Base-by-base conservation (phyloP, 2,113 vertebrate genomes). In the Oreochromis aureus region DNA sequence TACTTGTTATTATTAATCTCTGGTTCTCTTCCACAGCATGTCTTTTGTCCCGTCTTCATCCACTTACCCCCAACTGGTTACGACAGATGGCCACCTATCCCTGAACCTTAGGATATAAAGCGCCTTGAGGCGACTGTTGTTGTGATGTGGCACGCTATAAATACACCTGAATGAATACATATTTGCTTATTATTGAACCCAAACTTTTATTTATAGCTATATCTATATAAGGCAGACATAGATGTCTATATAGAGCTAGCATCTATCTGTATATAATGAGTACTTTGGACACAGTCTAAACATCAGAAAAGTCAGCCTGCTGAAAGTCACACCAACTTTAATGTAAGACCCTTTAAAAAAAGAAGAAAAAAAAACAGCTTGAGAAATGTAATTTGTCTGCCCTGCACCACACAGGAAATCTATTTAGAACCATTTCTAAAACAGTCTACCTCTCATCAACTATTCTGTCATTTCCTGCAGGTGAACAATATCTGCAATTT, bases 401-500 rank as follows among this genome's bases (percentile, higher is more conserved):
- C 54, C 44, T 79, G 39, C 56, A 83, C 81, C 46, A 79, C 54
- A 18, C 39, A 82, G 85, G 59, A 90, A 84, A 92, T 78, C 53
- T 19, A 79, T n/a, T 51, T 55, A 82, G 79, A 90, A 58, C 46
- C 13, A 63, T 79, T 59, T 83, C 71, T 81, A 84, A 84, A 30
- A 73, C 48, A 22, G 58, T 24, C 19, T 27, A 54, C 7, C 19
- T 39, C 69, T 81, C 76, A 58, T 32, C 51, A 27, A 69, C 36
- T 13, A 41, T 79, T 80, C 6, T 83, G 84, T 19, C 46, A 19
- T 69, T 87, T 89, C 48, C 80, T 84, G 53, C 46, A 78, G 66
- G 84, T 80, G 82, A 84, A 69, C 83, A 71, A 63, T 36, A 88
- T 54, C 24, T 58, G 34, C 80, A 61, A 92, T 92, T 91, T 90